Conservation (phyloP, 2,888 invertebrate genomes). For the Drosophila nr. medialis region DNA sequence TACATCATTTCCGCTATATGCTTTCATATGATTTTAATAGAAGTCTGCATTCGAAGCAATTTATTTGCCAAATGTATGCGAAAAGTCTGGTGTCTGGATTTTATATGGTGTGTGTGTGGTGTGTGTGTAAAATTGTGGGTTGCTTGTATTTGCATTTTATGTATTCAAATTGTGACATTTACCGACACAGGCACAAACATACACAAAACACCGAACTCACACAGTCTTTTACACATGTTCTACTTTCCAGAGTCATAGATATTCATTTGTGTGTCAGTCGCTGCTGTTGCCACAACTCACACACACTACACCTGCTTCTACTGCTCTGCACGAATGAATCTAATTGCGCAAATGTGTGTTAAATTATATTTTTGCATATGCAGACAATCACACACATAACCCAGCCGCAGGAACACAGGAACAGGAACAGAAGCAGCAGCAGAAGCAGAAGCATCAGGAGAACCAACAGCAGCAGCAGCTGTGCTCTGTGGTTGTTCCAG, state of each 20-base stretch:
- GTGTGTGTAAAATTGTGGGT: slow-evolving; percentile 25
- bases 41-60: slow-evolving; percentile 75
- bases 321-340: slow-evolving; percentile 72
- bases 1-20: slow-evolving; percentile 77
- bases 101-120: slow-evolving; percentile 7
- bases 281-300: slow-evolving; percentile 20
- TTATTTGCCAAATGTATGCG: slow-evolving; percentile 57
- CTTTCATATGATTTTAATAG: slow-evolving; percentile 76
- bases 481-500: slow-evolving; percentile 50
- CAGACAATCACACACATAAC: slow-evolving; percentile 62
- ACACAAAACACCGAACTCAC: slow-evolving; percentile 4
- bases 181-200: slow-evolving; percentile 51
- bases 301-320: slow-evolving; percentile 32
- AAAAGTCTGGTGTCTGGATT: slow-evolving; percentile 33
- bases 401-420: slow-evolving; percentile 26
- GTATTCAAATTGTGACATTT: slow-evolving; percentile 79
- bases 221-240: slow-evolving; percentile 46
- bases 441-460: slow-evolving; percentile 3
- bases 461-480: slow-evolving; percentile 39
- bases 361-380: slow-evolving; percentile 80
- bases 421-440: background rate
- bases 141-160: slow-evolving; percentile 74
- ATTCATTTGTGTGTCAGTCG: slow-evolving; percentile 73
- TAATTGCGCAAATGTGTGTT: slow-evolving; percentile 81
- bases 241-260: slow-evolving; percentile 67